Conservation (phyloP, 2,113 vertebrate species). For the Catharus minimus region DNA sequence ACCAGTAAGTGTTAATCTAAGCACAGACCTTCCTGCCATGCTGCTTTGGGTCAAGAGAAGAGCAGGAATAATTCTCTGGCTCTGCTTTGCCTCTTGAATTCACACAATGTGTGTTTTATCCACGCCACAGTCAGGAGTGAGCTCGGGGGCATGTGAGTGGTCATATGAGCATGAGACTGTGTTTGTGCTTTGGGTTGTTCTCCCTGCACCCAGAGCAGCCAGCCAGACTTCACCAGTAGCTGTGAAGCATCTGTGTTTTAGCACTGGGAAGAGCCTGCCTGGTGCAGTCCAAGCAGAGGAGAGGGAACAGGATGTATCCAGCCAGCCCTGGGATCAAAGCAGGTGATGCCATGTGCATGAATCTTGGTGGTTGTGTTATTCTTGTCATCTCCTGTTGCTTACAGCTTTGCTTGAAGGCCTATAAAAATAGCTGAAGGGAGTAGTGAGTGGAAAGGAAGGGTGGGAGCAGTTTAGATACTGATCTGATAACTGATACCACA, state of each 20-base stretch:
- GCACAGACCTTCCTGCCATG: background rate
- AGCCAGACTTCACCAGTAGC: background rate
- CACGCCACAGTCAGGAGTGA: background rate
- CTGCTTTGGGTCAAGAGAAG: background rate
- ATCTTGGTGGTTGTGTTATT: background rate
- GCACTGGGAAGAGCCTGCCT: background rate
- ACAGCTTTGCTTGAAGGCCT: background rate
- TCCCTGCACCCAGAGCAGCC: background rate
- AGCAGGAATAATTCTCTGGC: background rate
- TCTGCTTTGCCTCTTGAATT: background rate
- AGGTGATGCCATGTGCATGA: background rate
- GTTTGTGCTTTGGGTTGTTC: background rate
- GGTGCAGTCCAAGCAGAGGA: background rate
- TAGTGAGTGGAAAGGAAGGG: background rate
- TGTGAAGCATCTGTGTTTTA: background rate
- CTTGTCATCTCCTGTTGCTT: background rate
- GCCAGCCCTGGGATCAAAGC: background rate
- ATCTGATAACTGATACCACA: background rate
- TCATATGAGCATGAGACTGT: background rate
- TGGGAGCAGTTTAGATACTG: background rate
- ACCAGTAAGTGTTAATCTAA: constrained; percentile 91
- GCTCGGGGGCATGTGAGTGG: background rate
- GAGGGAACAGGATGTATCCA: background rate
- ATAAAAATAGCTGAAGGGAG: background rate
- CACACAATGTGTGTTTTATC: background rate